Conservation (phyloP, 30 jellyfish, hydroid and myxozoan genomes). For the Catostylus mosaicus region DNA sequence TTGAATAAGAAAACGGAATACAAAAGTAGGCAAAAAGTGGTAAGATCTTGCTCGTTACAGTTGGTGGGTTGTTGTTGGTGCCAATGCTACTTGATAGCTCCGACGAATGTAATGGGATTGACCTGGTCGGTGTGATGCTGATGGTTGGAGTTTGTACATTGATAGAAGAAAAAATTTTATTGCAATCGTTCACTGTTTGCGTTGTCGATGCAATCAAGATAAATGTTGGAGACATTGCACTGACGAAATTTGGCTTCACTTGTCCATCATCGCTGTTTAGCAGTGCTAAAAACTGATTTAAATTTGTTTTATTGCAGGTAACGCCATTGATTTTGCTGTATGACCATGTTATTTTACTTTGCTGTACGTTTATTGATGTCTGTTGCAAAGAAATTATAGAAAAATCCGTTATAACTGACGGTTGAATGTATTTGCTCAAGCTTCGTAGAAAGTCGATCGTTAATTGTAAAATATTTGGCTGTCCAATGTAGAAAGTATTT, state of each 20-base stretch:
- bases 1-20: slow-evolving; percentile 57
- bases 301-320: slow-evolving; percentile 36
- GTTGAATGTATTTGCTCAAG: slow-evolving; percentile 13
- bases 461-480: not conserved
- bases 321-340: slow-evolving; percentile 23
- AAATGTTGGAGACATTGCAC: slow-evolving; percentile 45
- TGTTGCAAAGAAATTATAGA: slow-evolving; percentile 4
- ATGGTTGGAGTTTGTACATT: not conserved
- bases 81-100: not conserved
- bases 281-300: not conserved
- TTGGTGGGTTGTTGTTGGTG: slow-evolving; percentile 53
- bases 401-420: slow-evolving; percentile 10
- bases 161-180: not conserved
- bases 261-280: slow-evolving; percentile 21
- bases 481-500: not conserved
- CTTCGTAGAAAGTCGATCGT: slow-evolving; percentile 4
- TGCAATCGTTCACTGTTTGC: slow-evolving; percentile 5
- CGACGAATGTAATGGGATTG: not conserved
- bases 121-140: slow-evolving; percentile 8
- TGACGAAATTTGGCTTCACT: slow-evolving; percentile 21
- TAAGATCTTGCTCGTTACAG: slow-evolving; percentile 67
- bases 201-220: slow-evolving; percentile 13
- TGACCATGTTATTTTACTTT: slow-evolving; percentile 29
- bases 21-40: slow-evolving; percentile 76
- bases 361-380: slow-evolving; percentile 7